Base-by-base conservation (phyloP, 2,797 vertebrate species). In the Hypotaenidia philippensis region DNA sequence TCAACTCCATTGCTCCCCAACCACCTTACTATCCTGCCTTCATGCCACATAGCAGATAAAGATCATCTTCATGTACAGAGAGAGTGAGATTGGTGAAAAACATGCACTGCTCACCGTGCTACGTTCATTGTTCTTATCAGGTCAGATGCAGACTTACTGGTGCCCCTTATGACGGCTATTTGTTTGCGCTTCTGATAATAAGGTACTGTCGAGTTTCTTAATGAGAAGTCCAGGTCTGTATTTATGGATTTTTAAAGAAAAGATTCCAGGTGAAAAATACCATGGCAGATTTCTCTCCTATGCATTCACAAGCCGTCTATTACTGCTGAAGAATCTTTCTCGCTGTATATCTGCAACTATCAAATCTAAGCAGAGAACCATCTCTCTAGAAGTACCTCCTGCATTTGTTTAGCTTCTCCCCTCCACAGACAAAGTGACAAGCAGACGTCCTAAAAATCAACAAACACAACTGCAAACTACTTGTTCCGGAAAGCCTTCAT, bases 21-120 rank as follows among this genome's bases (percentile, higher is more conserved):
- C 17, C 74, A 78, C 25, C 60, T 78, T 72, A 25, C 83, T 44
- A 66, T 38, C 68, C 59, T 64, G 59, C 52, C 89, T 45, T 92
- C 53, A 86, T 56, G 63, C 79, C 52, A 72, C 47, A 60, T 1
- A 83, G 77, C 65, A 94, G 76, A 93, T 74, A 93, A 87, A 94
- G n/a, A 93, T 88, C 13, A 0, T 63, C 41, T 85, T 75, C 44
- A 45, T 5, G 57, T 77, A 94, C 57, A 89, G 52, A 84, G 66
- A 70, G 55, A 89, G 18, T n/a, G 44, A 96, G 56, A 93, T 9
- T 59, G 29, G 61, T 89, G 68, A 92, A 95, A 97, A 96, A 91
- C 81, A 94, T 57, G 71, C 84, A 93, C 31, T 89, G 81, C 94
- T 97, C 92, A 96, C 94, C 89, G 11, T 96, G 79, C 66, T 89